Base-by-base conservation (phyloP, 2,797 vertebrate genomes). In the Streptopelia turtur region DNA sequence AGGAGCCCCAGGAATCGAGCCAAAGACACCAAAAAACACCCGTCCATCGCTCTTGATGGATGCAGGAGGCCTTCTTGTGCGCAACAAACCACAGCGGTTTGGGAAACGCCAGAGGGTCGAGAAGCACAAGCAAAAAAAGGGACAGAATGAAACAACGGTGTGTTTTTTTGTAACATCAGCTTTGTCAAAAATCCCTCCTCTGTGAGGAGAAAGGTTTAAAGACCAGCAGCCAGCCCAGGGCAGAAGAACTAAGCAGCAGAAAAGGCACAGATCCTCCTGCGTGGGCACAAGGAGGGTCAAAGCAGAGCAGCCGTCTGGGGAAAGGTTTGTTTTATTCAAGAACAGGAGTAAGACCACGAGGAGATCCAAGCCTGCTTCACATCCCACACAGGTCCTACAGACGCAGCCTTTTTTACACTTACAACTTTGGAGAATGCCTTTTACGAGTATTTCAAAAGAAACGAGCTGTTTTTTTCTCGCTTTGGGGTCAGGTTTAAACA, bases 221-320 rank as follows among this genome's bases (percentile, higher is more conserved):
- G 55, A 57, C 14, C 37, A 83, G 61, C 15, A 74, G 43, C 18
- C 9, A 57, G 61, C 16, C 39, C 56, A 59, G 16, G 27, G 55
- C 47, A 83, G 37, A 43, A 28, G 35, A 68, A 59, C 21, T 35
- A 31, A 28, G 25, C 30, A 49, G 33, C 12, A 39, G 49, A 7
- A 77, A 63, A 41, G 45, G 37, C 25, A 47, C 13, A 18, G 11
- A 43, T 25, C 33, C 50, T 53, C 11, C 16, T 0, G 1, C 1
- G 1, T 5, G 14, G 55, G 31, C 50, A 57, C 0, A 1, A 57
- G 13, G 25, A 70, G 13, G 15, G 27, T 17, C 1, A 8, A 52
- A 75, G 33, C 27, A 64, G 16, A 41, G 21, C 0, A 1, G 39
- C n/a, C 35, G 30, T 59, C n/a, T 35, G 8, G 11, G 30, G 43